phyloP scores from a whole-genome alignment of 2,888 invertebrate genomes.

The Ophion ellenae region DNA sequence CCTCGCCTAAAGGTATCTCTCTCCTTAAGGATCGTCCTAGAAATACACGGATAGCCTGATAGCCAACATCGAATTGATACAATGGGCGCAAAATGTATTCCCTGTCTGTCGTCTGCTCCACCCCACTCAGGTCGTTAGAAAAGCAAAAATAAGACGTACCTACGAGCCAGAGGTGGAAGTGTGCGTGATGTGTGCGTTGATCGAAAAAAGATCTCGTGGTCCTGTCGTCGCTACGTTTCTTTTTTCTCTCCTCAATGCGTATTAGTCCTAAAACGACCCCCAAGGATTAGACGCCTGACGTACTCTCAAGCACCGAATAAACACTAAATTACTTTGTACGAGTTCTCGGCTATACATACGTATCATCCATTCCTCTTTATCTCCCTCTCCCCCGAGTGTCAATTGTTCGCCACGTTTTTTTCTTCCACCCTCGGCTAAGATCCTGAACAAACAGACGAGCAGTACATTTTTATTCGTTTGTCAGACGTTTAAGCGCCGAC shows the following conservation, averaged over 20 bases:
- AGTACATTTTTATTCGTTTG: conserved; percentile 63
- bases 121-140: background rate
- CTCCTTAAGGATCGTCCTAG: too few species aligned
- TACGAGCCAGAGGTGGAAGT: conserved; percentile 44
- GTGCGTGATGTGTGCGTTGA: conserved; percentile 39
- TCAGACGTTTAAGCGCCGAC: conserved; percentile 61
- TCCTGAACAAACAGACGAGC: conserved; percentile 70
- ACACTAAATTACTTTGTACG: conserved; percentile 72
- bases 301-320: conserved; percentile 70
- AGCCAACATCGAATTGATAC: too few species aligned
- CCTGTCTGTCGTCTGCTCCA: too few species aligned
- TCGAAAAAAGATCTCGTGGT: conserved; percentile 52
- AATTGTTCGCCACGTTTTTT: conserved; percentile 63
- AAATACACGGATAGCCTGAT: too few species aligned
- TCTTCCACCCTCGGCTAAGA: conserved; percentile 57
- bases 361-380: conserved; percentile 43
- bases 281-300: conserved; percentile 68
- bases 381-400: conserved; percentile 58
- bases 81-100: too few species aligned
- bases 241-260: conserved; percentile 53
- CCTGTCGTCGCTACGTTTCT: conserved; percentile 55
- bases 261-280: conserved; percentile 36
- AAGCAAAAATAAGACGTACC: conserved; percentile 33
- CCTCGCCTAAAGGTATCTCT: too few species aligned
- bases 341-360: conserved; percentile 30